Evolutionary conservation across 2,888 invertebrate species (phyloP).

Genomic region (Hemithea aestivaria): DNA sequence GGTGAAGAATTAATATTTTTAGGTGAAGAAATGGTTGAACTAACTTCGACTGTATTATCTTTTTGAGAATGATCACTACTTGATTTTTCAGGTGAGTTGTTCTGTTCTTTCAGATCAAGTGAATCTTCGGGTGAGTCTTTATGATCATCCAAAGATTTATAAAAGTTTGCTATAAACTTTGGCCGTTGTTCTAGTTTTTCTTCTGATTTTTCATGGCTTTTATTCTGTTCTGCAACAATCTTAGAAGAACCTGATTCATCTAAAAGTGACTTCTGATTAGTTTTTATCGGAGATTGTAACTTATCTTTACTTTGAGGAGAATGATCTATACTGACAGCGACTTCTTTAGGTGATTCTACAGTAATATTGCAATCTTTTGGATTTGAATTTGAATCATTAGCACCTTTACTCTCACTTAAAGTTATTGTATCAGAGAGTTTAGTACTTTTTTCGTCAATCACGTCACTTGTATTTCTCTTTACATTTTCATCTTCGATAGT

Average conservation of each 20-base stretch:
- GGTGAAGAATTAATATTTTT: background rate
- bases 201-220: background rate
- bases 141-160: conserved; percentile 40
- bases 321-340: background rate
- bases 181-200: conserved; percentile 1
- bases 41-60: background rate
- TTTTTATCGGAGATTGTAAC: background rate
- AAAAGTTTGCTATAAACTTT: conserved; percentile 51
- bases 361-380: too few species aligned
- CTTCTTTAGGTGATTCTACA: background rate
- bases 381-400: too few species aligned
- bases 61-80: conserved; percentile 2
- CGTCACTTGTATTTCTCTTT: too few species aligned
- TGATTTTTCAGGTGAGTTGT: background rate
- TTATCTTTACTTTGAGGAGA: background rate
- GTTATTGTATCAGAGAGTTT: too few species aligned
- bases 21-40: too few species aligned
- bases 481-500: conserved; percentile 10
- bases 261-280: background rate
- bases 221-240: background rate
- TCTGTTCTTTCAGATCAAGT: too few species aligned
- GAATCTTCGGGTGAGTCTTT: conserved; percentile 15
- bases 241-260: background rate
- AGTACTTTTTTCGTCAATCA: too few species aligned
- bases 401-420: too few species aligned